phyloP scores from a whole-genome alignment of 2,797 vertebrate genomes.

The Sciurus vulgaris region DNA sequence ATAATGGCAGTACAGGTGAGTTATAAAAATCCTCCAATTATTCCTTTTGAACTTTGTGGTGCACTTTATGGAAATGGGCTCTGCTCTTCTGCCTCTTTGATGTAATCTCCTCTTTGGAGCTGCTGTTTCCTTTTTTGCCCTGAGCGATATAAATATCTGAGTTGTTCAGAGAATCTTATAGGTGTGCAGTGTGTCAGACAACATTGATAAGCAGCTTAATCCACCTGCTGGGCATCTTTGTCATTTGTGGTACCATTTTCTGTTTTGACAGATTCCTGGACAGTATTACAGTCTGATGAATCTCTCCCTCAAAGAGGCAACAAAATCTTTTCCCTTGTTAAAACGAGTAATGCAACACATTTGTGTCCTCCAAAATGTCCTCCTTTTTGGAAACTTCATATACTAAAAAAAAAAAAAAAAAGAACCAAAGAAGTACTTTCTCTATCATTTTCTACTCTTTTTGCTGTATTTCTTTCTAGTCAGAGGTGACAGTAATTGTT shows the following conservation, averaged over 20 bases:
- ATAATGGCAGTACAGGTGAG: slow-evolving; percentile 3
- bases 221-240: not conserved
- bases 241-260: not conserved
- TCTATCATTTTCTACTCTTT: not conserved
- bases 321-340: not conserved
- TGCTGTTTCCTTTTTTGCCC: not conserved
- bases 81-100: slow-evolving; percentile 34
- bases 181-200: not conserved
- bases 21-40: slow-evolving; percentile 23
- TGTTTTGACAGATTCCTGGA: not conserved
- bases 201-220: not conserved
- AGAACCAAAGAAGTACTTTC: not conserved
- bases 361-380: not conserved
- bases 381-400: not conserved
- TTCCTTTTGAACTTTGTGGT: slow-evolving; percentile 61
- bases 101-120: slow-evolving; percentile 22
- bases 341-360: not conserved
- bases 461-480: not conserved
- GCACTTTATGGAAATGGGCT: slow-evolving; percentile 13
- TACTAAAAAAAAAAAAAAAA: not conserved
- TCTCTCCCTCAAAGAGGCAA: not conserved
- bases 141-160: not conserved
- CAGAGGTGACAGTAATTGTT: slow-evolving; percentile 1
- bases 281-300: not conserved
- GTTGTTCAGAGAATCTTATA: slow-evolving; percentile 19